Evolutionary conservation across 1,140 invertebrate species (phyloP).

Genomic region (Leptoteleia sp.): DNA sequence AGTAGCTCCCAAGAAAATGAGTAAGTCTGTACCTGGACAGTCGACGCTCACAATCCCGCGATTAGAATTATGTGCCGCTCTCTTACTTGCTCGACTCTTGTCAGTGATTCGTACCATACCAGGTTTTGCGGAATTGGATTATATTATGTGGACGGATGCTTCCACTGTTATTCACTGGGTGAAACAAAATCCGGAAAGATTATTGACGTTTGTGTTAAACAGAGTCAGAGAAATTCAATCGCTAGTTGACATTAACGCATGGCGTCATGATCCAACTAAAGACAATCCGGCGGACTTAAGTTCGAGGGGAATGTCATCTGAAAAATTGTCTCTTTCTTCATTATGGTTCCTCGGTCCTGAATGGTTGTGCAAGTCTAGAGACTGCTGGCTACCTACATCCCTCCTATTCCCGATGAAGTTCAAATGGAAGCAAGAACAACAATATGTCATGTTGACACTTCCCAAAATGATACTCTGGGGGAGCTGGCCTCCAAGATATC

Average conservation of each 20-base stretch:
- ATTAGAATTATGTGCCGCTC: not conserved
- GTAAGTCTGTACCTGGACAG: too few relatives aligned
- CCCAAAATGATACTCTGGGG: too few relatives aligned
- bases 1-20: not conserved
- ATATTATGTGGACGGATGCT: not conserved
- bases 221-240: not conserved
- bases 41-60: not conserved
- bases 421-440: too few relatives aligned
- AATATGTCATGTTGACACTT: too few relatives aligned
- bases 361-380: not conserved
- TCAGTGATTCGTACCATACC: not conserved
- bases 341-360: not conserved
- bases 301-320: not conserved
- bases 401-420: too few relatives aligned
- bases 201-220: not conserved
- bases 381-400: too few relatives aligned
- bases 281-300: conserved; percentile 1
- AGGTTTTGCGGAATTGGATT: too few relatives aligned
- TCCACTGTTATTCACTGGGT: not conserved
- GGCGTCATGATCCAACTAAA: not conserved
- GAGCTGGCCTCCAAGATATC: too few relatives aligned
- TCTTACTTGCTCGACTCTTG: not conserved
- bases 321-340: not conserved
- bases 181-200: not conserved
- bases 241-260: not conserved